Evolutionary conservation across 2,888 invertebrate genomes (phyloP).

Genomic region (Strigamia crassipes): DNA sequence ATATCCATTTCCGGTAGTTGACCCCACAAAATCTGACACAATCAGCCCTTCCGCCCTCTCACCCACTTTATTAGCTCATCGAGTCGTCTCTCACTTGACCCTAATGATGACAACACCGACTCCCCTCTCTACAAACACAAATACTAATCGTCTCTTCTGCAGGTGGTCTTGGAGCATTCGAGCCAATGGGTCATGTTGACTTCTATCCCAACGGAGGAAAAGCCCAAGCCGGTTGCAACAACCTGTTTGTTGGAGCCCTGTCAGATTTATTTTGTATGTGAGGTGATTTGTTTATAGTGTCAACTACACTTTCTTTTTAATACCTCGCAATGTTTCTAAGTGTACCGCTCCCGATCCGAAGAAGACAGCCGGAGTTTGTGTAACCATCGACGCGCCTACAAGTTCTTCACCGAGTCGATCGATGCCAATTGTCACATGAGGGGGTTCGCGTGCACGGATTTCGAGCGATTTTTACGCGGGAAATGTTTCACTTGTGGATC

Average conservation of each 20-base stretch:
- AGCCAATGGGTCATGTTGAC: slow-evolving; percentile 91
- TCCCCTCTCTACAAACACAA: not conserved
- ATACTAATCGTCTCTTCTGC: slow-evolving; percentile 56
- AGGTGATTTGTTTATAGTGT: not conserved
- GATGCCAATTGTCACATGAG: slow-evolving; percentile 89
- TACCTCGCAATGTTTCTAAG: slow-evolving; percentile 6
- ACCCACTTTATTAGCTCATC: no score
- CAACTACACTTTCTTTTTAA: not conserved
- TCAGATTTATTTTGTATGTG: slow-evolving; percentile 54
- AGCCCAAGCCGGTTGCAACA: slow-evolving; percentile 89
- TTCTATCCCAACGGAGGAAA: slow-evolving; percentile 82
- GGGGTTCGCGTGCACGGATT: slow-evolving; percentile 82
- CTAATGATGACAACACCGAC: no score
- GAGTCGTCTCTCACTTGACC: no score
- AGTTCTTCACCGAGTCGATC: slow-evolving; percentile 92
- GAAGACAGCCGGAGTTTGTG: slow-evolving; percentile 85
- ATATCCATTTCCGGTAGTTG: no score
- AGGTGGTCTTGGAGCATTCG: slow-evolving; percentile 86
- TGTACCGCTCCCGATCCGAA: slow-evolving; percentile 61
- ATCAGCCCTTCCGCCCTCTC: no score
- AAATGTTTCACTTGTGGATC: slow-evolving; percentile 73
- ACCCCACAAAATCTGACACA: no score
- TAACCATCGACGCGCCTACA: slow-evolving; percentile 90
- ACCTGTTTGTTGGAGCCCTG: slow-evolving; percentile 82
- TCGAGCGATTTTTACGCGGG: slow-evolving; percentile 80